Evolutionary conservation across 2,888 invertebrate genomes (phyloP), one percentile per base, ranked within the genome.

Genomic region (Physocephala rufipes): DNA sequence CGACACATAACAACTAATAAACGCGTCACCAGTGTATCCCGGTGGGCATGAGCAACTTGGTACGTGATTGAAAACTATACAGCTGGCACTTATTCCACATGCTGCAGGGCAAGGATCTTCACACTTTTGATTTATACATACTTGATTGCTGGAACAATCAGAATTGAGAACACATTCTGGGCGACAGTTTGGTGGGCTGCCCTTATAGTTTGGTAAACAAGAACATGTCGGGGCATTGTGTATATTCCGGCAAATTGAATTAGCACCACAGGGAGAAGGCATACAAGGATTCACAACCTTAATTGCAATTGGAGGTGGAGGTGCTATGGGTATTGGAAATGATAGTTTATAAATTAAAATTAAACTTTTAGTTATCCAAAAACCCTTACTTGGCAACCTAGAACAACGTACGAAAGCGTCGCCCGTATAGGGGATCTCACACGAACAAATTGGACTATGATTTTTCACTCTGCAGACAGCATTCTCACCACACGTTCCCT

Each of bases 71-170:
- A 90, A 89, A 7, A 93, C 91, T 53, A 83, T 83, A 79, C 92
- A 90, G 76, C 88, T 87, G 70, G 92, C 89, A 78, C 89, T 88
- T 72, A 90, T 79, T 61, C 93, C 92, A 79, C 93, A 95, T 7
- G 92, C 92, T 15, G 93, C 93, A 12, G 92, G 92, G 78, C 94
- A 95, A n/a, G 94, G 94, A 84, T 94, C 93, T 75, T 86, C 87
- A 82, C 94, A 94, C 82, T 89, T 92, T 80, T 92, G 90, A 76
- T 90, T 90, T 61, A 94, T 91, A 80, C 95, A 95, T 53, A 94
- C 93, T 78, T 89, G 87, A 80, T 91, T 90, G 79, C 91, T 91
- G 9, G 91, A 85, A 82, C 95, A 95, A 78, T 94, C 94, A 0
- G 92, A 88, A 81, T 92, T 92, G 36, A 93, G 89, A 15, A 88